These are phyloP conservation scores for Pteronotus mesoamericanus DNA, from an alignment of 2,797 vertebrate species.

Conservation along the genomic window DNA sequence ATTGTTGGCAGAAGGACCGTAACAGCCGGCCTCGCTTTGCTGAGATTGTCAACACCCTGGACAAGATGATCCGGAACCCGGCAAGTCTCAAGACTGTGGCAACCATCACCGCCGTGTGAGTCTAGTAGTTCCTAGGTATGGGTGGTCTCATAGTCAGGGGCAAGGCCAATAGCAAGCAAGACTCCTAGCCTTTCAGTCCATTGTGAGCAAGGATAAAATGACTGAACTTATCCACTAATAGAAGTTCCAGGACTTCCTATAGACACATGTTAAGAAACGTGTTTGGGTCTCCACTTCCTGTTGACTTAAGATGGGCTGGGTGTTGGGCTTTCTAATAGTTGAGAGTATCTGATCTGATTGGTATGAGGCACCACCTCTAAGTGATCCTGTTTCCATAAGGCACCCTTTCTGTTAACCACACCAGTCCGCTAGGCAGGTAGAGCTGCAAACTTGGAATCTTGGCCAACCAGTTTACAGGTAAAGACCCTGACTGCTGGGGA, in stretches of 20 bases:
- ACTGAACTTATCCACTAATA: neutral
- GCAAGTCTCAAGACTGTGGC: conserved; percentile 98
- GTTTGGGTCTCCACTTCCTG: neutral
- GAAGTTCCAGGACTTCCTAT: neutral
- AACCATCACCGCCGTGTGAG: conserved; percentile 98
- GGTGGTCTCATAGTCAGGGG: neutral
- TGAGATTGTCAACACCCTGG: conserved; percentile 96
- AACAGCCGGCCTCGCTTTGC: conserved; percentile 95
- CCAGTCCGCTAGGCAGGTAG: neutral
- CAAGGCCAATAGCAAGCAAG: neutral
- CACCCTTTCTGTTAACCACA: neutral
- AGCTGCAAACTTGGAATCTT: neutral
- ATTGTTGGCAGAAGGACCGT: conserved; percentile 99
- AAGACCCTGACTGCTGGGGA: neutral
- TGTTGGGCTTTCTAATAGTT: neutral
- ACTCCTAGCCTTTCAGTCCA: neutral
- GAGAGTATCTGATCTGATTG: neutral
- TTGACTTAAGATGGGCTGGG: neutral
- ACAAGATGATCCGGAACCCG: conserved; percentile 99
- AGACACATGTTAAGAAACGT: neutral
- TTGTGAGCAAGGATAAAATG: neutral
- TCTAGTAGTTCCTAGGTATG: neutral
- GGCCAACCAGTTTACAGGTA: neutral
- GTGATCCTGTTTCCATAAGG: neutral
- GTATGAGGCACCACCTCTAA: neutral